These are phyloP conservation scores for Chouioia cunea DNA, from an alignment of 2,888 invertebrate genomes.

Conservation along the genomic window DNA sequence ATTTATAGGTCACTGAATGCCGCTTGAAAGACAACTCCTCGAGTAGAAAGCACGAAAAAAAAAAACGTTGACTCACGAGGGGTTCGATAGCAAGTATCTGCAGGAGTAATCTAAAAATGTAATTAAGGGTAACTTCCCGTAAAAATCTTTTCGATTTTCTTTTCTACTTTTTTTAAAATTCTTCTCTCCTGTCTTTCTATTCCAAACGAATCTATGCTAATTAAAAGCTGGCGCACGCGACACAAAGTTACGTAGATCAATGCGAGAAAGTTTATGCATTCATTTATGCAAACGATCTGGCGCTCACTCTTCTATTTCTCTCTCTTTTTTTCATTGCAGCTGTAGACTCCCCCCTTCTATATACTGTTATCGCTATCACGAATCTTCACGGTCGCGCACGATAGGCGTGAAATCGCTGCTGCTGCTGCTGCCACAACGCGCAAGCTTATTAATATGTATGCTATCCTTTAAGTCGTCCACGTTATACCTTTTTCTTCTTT, in stretches of 20 bases:
- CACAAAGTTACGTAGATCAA: slow-evolving; percentile 41
- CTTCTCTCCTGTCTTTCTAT: slow-evolving; percentile 9
- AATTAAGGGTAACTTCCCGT: slow-evolving; percentile 30
- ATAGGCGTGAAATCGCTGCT: slow-evolving; percentile 63
- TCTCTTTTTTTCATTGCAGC: slow-evolving; percentile 17
- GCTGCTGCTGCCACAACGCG: neutral
- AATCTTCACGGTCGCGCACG: slow-evolving; percentile 63
- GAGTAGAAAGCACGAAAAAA: too few relatives aligned
- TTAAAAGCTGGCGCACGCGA: slow-evolving; percentile 34
- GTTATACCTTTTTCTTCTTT: neutral
- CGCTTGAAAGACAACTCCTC: too few relatives aligned
- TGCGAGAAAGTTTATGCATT: slow-evolving; percentile 52
- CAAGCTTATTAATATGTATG: slow-evolving; percentile 64
- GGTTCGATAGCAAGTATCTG: slow-evolving; percentile 3
- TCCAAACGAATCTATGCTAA: slow-evolving; percentile 33
- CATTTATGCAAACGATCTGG: slow-evolving; percentile 53
- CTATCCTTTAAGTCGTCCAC: neutral
- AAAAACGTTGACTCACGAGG: slow-evolving; percentile 27
- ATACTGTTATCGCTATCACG: slow-evolving; percentile 59
- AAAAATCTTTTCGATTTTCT: neutral
- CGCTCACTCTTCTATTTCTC: neutral
- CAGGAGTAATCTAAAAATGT: slow-evolving; percentile 27
- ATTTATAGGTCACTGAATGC: slow-evolving; percentile 1
- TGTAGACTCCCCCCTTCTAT: slow-evolving; percentile 48
- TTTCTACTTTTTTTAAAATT: neutral